Conservation (phyloP, 2,888 invertebrate genomes). For the Archips xylosteana region DNA sequence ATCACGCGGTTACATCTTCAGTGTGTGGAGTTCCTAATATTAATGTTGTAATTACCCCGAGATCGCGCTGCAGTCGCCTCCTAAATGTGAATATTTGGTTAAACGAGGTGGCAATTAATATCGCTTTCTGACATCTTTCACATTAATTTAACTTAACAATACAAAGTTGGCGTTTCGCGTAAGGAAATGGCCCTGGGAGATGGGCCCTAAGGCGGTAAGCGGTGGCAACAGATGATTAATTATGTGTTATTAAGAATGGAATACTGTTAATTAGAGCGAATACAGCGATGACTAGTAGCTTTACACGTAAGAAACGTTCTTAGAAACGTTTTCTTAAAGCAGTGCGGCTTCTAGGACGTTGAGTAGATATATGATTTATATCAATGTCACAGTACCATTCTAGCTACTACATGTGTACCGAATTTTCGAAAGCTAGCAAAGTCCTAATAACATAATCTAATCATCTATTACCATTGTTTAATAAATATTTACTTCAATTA, state of each 20-base stretch:
- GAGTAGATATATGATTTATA: neutral
- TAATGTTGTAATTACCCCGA: slow-evolving; percentile 61
- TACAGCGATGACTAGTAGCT: neutral
- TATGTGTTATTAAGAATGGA: slow-evolving; percentile 49
- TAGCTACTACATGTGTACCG: too few species aligned
- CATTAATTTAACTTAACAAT: slow-evolving; percentile 78
- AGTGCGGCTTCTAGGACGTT: neutral
- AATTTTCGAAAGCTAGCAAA: too few species aligned
- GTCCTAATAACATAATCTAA: too few species aligned
- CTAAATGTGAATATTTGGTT: slow-evolving; percentile 62
- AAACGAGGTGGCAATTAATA: slow-evolving; percentile 70
- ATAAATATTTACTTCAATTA: too few species aligned
- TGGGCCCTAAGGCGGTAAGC: slow-evolving; percentile 44
- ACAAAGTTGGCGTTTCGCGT: slow-evolving; percentile 66
- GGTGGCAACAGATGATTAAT: slow-evolving; percentile 53
- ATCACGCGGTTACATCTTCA: slow-evolving; percentile 20
- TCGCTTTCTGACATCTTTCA: slow-evolving; percentile 66
- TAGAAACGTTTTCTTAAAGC: neutral
- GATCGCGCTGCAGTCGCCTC: slow-evolving; percentile 53
- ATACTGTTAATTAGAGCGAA: slow-evolving; percentile 40
- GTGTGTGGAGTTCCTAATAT: slow-evolving; percentile 55
- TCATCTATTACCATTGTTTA: too few species aligned
- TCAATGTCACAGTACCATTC: too few species aligned
- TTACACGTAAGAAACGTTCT: neutral
- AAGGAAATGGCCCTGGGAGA: slow-evolving; percentile 55